Percentiles rank a stretch among this genome's conserved stretches.
These are phyloP conservation scores for Malaclemys terrapin DNA, from an alignment of 2,113 vertebrate species.

Conservation along the genomic window DNA sequence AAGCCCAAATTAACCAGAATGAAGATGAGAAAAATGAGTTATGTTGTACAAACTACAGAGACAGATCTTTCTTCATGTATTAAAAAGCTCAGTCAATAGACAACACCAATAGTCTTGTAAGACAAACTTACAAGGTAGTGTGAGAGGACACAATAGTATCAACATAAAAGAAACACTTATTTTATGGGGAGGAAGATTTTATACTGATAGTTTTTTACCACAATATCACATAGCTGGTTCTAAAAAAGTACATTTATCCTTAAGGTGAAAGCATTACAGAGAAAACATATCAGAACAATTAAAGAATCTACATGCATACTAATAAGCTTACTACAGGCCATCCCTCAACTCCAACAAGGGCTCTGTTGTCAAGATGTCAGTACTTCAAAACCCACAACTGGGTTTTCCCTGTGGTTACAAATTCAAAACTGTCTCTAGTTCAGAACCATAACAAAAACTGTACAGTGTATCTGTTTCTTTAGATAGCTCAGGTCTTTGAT, in stretches of 20 bases:
- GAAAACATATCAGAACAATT: neutral
- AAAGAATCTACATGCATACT: neutral
- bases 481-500: neutral
- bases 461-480: neutral
- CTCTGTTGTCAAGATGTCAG: neutral
- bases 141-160: neutral
- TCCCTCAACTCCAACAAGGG: neutral
- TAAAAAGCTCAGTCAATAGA: neutral
- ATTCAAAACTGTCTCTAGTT: neutral
- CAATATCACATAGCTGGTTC: neutral
- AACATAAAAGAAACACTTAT: neutral
- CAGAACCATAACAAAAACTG: neutral
- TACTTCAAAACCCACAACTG: neutral
- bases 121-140: neutral
- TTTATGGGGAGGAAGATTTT: neutral
- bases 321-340: neutral
- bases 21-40: neutral
- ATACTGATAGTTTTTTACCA: neutral
- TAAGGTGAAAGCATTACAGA: neutral
- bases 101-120: neutral
- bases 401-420: neutral
- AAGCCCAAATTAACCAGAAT: neutral
- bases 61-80: neutral
- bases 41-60: neutral
- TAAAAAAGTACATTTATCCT: neutral